phyloP scores from a whole-genome alignment of 1,140 invertebrate species.

The Euwallacea fornicatus region DNA sequence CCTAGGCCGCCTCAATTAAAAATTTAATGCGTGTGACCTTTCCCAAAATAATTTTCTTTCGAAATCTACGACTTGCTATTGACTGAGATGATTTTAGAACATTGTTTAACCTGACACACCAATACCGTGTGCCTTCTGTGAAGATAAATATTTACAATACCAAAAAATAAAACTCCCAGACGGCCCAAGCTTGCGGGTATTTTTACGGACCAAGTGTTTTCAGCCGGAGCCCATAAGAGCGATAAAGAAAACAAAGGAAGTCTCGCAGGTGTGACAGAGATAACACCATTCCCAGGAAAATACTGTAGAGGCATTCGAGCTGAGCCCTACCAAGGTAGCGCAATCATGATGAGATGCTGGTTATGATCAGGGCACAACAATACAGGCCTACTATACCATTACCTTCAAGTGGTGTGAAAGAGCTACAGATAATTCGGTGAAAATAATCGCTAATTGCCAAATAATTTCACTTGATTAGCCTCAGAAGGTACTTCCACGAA shows the following conservation, averaged over 20 bases:
- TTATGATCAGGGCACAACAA: constrained; percentile 27
- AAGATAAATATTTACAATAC: constrained; percentile 35
- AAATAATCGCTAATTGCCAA: too few relatives aligned
- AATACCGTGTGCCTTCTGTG: constrained; percentile 17
- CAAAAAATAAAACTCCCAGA: constrained; percentile 21
- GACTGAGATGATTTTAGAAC: background rate
- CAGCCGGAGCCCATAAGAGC: background rate
- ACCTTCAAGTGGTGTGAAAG: background rate
- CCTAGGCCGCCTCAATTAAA: too few relatives aligned
- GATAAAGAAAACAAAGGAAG: background rate
- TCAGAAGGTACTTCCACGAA: too few relatives aligned
- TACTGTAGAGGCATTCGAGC: background rate
- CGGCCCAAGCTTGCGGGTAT: constrained; percentile 5
- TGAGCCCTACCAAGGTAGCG: constrained; percentile 4
- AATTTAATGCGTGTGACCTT: too few relatives aligned
- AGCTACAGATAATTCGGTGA: background rate
- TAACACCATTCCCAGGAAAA: background rate
- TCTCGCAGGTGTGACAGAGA: constrained; percentile 11
- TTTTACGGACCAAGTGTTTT: constrained; percentile 18
- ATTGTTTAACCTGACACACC: constrained; percentile 22
- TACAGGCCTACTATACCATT: constrained; percentile 22
- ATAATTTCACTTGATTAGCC: too few relatives aligned
- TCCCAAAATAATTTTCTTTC: too few relatives aligned
- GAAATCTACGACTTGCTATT: background rate
- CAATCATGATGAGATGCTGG: constrained; percentile 25